Conservation (phyloP, 2,797 vertebrate genomes). For the Sylvia borin region DNA sequence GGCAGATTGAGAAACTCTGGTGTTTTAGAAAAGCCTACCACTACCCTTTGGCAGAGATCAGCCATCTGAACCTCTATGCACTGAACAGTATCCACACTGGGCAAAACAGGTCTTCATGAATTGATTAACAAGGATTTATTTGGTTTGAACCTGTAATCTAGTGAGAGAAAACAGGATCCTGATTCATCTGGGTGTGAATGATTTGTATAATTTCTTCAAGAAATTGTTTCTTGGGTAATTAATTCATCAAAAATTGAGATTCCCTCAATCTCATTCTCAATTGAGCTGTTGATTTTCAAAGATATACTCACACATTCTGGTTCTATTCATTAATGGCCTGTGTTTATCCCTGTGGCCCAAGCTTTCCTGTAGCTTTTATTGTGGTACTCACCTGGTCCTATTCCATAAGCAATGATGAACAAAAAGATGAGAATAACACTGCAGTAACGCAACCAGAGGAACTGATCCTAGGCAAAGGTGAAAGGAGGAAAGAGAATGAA, state of each 20-base stretch:
- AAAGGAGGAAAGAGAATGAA: not conserved
- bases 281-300: not conserved
- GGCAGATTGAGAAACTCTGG: not conserved
- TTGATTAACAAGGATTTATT: not conserved
- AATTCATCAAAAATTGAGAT: not conserved
- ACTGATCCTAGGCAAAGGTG: not conserved
- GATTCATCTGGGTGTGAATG: not conserved
- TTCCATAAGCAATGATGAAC: conserved; percentile 90
- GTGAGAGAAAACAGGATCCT: not conserved
- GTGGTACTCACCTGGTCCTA: conserved; percentile 85
- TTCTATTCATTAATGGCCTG: not conserved
- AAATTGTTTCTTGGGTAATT: not conserved
- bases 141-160: not conserved
- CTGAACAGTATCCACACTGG: not conserved
- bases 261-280: not conserved
- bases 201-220: not conserved
- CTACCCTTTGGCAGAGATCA: not conserved
- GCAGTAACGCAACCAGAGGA: conserved; percentile 83
- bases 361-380: not conserved
- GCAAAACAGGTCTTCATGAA: not conserved
- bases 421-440: conserved; percentile 88
- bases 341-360: not conserved
- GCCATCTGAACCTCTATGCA: not conserved
- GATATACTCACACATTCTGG: not conserved
- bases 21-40: not conserved